These are phyloP conservation scores for Olivierus martensii DNA, from an alignment of 1,140 invertebrate species.

Conservation along the genomic window DNA sequence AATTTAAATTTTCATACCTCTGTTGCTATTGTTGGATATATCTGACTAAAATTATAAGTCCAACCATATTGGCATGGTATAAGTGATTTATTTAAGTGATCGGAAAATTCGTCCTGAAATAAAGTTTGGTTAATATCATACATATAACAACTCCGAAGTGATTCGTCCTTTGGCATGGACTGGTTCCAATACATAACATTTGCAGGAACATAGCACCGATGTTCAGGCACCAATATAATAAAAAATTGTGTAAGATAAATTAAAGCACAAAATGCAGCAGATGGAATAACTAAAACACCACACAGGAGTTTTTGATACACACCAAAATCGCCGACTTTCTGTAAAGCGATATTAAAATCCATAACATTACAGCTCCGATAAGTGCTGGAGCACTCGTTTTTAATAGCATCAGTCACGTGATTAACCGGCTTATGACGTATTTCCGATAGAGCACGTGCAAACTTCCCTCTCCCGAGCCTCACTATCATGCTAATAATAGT, in stretches of 20 bases:
- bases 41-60: slow-evolving; percentile 15
- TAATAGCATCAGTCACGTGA: too few relatives aligned
- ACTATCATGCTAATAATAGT: too few relatives aligned
- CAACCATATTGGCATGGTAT: slow-evolving; percentile 7
- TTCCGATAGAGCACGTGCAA: too few relatives aligned
- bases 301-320: slow-evolving; percentile 18
- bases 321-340: slow-evolving; percentile 17
- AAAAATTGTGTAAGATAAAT: slow-evolving; percentile 20
- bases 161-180: too few relatives aligned
- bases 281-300: slow-evolving; percentile 16
- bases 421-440: too few relatives aligned
- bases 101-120: too few relatives aligned
- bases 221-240: slow-evolving; percentile 16
- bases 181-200: background rate
- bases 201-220: slow-evolving; percentile 6
- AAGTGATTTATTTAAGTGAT: background rate
- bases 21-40: slow-evolving; percentile 21
- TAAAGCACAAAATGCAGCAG: slow-evolving; percentile 16
- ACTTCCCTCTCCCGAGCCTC: too few relatives aligned
- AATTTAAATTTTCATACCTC: slow-evolving; percentile 7
- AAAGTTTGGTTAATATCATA: too few relatives aligned
- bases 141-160: too few relatives aligned
- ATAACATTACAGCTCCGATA: slow-evolving; percentile 1
- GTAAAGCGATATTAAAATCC: slow-evolving; percentile 17
- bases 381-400: too few relatives aligned